A percentile compares a stretch with the other conserved stretches of the same genome.
Conservation (phyloP, 2,113 vertebrate genomes). For the Pholis gunnellus region DNA sequence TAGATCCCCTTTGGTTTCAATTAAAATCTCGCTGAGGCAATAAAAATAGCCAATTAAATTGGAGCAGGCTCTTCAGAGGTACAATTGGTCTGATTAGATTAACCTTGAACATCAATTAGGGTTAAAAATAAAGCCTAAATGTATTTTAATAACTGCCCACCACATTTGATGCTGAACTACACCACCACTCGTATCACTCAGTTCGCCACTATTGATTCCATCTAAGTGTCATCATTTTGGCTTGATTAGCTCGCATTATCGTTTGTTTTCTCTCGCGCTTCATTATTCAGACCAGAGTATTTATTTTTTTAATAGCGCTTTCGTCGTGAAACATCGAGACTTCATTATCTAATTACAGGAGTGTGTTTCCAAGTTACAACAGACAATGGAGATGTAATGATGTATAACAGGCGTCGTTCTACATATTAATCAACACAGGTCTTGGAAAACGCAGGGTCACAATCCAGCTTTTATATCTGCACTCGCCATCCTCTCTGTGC, state of each 20-base stretch:
- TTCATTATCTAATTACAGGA: conserved; percentile 75
- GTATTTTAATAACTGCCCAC: conserved; percentile 78
- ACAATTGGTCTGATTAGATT: conserved; percentile 87
- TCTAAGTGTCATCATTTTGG: conserved; percentile 49
- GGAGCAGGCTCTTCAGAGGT: conserved; percentile 86
- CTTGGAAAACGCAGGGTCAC: conserved; percentile 26
- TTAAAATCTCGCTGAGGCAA: conserved; percentile 87
- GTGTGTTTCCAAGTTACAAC: conserved; percentile 65
- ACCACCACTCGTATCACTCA: conserved; percentile 20
- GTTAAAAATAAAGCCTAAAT: conserved; percentile 84
- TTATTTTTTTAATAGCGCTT: conserved; percentile 41
- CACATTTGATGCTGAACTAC: conserved; percentile 61
- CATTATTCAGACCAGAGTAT: conserved; percentile 62
- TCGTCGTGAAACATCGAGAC: conserved; percentile 59
- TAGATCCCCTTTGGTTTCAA: conserved; percentile 88
- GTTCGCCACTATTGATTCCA: conserved; percentile 39
- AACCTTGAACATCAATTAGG: conserved; percentile 87
- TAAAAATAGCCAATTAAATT: conserved; percentile 90
- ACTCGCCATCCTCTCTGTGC: conserved; percentile 18
- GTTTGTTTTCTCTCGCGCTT: conserved; percentile 61
- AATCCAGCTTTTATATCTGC: conserved; percentile 40
- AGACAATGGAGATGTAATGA: conserved; percentile 69
- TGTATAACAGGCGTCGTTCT: conserved; percentile 60
- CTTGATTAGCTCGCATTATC: conserved; percentile 61
- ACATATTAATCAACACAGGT: conserved; percentile 69